A percentile compares a stretch with the other conserved stretches of the same genome.
Conservation (phyloP, 2,113 vertebrate genomes). For the Anhinga anhinga region DNA sequence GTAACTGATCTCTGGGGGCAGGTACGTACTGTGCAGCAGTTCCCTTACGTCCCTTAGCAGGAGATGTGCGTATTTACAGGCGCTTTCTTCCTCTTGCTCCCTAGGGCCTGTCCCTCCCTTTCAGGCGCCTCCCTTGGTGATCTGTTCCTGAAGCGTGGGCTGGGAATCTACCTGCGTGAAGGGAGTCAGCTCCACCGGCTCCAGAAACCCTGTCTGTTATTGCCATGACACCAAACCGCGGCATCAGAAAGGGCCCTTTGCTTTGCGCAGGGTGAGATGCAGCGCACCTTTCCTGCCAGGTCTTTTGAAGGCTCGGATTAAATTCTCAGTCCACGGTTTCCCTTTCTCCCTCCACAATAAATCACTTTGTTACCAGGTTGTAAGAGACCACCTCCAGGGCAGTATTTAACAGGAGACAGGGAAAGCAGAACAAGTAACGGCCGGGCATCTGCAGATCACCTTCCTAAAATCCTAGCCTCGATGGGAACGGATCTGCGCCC, state of each 20-base stretch:
- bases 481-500: accelerated
- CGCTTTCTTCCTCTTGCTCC: neutral
- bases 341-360: neutral
- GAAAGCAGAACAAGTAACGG: neutral
- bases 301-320: neutral
- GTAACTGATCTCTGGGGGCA: neutral
- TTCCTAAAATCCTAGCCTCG: neutral
- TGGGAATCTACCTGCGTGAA: accelerated
- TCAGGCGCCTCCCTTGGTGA: neutral
- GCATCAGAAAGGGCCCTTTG: neutral
- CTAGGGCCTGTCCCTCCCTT: neutral
- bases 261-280: neutral
- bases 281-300: neutral
- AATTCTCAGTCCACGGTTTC: neutral
- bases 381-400: neutral
- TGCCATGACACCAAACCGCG: neutral
- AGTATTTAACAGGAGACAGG: neutral
- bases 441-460: neutral
- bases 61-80: neutral
- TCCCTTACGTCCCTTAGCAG: accelerated
- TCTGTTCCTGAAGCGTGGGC: neutral
- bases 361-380: neutral
- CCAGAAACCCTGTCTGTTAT: neutral
- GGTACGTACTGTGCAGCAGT: accelerated
- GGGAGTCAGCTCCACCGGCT: neutral